phyloP scores from a whole-genome alignment of 2,113 vertebrate genomes.

The Aphyosemion australe region DNA sequence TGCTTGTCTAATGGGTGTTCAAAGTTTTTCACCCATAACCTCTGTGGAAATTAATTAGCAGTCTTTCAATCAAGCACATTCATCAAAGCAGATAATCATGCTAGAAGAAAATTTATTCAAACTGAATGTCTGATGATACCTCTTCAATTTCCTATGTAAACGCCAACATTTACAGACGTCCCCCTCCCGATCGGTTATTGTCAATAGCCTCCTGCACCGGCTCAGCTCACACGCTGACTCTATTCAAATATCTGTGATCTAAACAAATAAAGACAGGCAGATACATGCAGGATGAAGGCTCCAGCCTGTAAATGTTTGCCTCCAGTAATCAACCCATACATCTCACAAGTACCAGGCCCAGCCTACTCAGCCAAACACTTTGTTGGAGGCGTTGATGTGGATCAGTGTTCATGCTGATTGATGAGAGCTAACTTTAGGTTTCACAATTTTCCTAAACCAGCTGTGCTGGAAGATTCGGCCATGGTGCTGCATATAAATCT shows the following conservation, averaged over 20 bases:
- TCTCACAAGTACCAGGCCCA: slow-evolving; percentile 3
- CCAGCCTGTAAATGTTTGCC: slow-evolving; percentile 58
- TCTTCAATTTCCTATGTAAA: slow-evolving; percentile 70
- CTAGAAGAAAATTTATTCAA: slow-evolving; percentile 63
- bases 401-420: slow-evolving; percentile 33
- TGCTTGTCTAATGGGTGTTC: slow-evolving; percentile 10
- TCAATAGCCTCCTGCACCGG: slow-evolving; percentile 63
- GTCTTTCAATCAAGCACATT: slow-evolving; percentile 63
- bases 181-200: slow-evolving; percentile 58
- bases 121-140: slow-evolving; percentile 70
- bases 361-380: slow-evolving; percentile 48
- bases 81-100: slow-evolving; percentile 64
- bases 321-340: slow-evolving; percentile 44
- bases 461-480: slow-evolving; percentile 20
- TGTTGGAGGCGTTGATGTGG: slow-evolving; percentile 33
- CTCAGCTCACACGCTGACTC: slow-evolving; percentile 40
- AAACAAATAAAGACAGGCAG: slow-evolving; percentile 53
- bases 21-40: slow-evolving; percentile 8
- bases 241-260: slow-evolving; percentile 59
- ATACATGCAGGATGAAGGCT: slow-evolving; percentile 39
- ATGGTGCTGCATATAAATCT: neutral
- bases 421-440: slow-evolving; percentile 33
- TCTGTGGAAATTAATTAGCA: slow-evolving; percentile 63
- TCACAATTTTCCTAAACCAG: slow-evolving; percentile 33
- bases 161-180: slow-evolving; percentile 61